These are phyloP conservation scores for Chaetodon trifascialis DNA, from an alignment of 2,113 vertebrate genomes.

Conservation along the genomic window DNA sequence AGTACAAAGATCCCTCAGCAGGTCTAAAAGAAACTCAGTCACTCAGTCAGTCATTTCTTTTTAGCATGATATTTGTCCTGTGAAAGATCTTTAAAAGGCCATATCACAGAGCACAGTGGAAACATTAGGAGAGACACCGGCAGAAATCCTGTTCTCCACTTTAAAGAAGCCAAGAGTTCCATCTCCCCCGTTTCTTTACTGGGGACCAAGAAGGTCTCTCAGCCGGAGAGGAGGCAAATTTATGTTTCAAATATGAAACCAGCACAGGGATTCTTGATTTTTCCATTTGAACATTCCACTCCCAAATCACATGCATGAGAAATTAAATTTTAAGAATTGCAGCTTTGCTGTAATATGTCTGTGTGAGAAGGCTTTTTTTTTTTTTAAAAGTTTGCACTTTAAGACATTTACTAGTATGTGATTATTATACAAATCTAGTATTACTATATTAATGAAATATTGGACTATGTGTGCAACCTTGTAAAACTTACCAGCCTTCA, in stretches of 20 bases:
- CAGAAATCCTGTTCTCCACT: slow-evolving; percentile 43
- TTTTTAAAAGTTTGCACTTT: neutral
- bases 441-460: neutral
- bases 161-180: slow-evolving; percentile 29
- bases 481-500: neutral
- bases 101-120: slow-evolving; percentile 33
- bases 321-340: neutral
- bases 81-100: slow-evolving; percentile 40
- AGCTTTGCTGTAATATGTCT: neutral
- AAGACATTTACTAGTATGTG: neutral
- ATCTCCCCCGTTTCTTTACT: slow-evolving; percentile 27
- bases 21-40: slow-evolving; percentile 29
- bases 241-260: slow-evolving; percentile 4
- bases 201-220: slow-evolving; percentile 35
- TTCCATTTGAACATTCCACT: slow-evolving; percentile 3
- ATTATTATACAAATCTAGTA: neutral
- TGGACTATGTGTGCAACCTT: neutral
- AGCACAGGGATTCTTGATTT: slow-evolving; percentile 2
- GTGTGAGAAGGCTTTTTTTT: neutral
- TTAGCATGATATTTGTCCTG: slow-evolving; percentile 31
- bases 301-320: slow-evolving; percentile 18
- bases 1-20: slow-evolving; percentile 14
- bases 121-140: slow-evolving; percentile 31
- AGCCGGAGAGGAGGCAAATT: slow-evolving; percentile 17
- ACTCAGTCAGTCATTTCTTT: slow-evolving; percentile 39